phyloP scores from a whole-genome alignment of 1,140 invertebrate genomes.

The Amphibalanus amphitrite region DNA sequence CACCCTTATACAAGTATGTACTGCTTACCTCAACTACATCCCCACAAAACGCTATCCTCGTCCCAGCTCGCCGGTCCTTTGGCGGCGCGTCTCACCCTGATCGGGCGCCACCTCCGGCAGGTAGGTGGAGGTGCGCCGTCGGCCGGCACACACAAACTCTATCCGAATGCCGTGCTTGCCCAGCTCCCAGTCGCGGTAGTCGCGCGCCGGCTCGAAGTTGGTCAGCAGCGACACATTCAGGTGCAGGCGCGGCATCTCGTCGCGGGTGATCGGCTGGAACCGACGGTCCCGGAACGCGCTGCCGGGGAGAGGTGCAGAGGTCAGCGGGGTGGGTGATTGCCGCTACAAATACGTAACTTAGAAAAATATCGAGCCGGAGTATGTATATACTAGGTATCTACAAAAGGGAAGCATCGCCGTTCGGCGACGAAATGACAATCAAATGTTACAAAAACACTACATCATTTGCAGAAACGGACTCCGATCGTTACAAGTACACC shows the following conservation, averaged over 20 bases:
- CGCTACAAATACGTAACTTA: slow-evolving; percentile 3
- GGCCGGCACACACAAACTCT: slow-evolving; percentile 90
- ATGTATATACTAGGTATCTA: neutral
- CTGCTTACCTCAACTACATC: too few relatives aligned
- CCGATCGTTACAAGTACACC: too few relatives aligned
- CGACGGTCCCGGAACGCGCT: slow-evolving; percentile 96
- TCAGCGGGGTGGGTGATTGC: slow-evolving; percentile 2
- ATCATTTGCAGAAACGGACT: neutral
- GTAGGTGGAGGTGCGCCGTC: slow-evolving; percentile 90
- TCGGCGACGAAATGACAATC: too few relatives aligned
- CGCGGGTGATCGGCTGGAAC: slow-evolving; percentile 84
- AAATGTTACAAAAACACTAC: neutral
- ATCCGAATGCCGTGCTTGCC: slow-evolving; percentile 95
- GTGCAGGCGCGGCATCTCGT: slow-evolving; percentile 79
- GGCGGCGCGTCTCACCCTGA: slow-evolving; percentile 82
- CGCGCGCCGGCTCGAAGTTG: slow-evolving; percentile 84
- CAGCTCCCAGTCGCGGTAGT: slow-evolving; percentile 95
- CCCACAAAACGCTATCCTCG: neutral
- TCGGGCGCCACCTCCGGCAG: slow-evolving; percentile 92
- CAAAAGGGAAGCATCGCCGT: too few relatives aligned
- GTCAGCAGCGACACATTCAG: slow-evolving; percentile 90
- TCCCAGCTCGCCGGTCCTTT: too few relatives aligned
- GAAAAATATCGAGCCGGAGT: neutral
- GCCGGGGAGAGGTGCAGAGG: slow-evolving; percentile 12
- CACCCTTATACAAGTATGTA: too few relatives aligned